These are phyloP conservation scores for Entosphenus tridentatus DNA, from an alignment of 2,113 vertebrate genomes.

Conservation along the genomic window DNA sequence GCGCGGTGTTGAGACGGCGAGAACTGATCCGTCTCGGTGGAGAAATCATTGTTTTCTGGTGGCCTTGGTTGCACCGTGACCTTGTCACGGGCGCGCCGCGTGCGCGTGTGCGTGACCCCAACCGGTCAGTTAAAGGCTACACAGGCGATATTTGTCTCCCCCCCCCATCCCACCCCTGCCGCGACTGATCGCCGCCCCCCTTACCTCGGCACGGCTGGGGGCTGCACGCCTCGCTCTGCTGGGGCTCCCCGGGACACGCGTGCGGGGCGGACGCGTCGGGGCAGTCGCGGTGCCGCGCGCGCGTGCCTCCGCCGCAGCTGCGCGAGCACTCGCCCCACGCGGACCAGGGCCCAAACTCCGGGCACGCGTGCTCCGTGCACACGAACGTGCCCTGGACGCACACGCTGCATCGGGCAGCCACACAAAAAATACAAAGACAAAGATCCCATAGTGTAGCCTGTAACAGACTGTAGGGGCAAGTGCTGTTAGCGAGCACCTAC, in stretches of 20 bases:
- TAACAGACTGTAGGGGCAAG: too few species aligned
- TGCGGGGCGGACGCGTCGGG: conserved; percentile 10
- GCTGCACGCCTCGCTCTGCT: conserved; percentile 10
- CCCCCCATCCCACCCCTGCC: too few species aligned
- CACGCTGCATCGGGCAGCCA: conserved; percentile 19
- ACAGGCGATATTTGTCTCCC: too few species aligned
- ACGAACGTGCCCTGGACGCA: conserved; percentile 37
- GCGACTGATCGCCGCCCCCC: too few species aligned
- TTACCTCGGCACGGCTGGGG: conserved; percentile 10
- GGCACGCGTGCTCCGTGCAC: conserved; percentile 28
- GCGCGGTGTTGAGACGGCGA: too few species aligned
- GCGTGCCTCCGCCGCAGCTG: conserved; percentile 30
- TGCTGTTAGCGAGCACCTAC: too few species aligned
- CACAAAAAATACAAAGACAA: background rate
- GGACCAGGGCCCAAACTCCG: conserved; percentile 33
- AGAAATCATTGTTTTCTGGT: too few species aligned
- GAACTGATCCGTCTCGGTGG: too few species aligned
- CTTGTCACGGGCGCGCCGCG: too few species aligned
- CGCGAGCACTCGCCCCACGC: conserved; percentile 37
- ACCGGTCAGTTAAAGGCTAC: too few species aligned
- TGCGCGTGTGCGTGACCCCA: too few species aligned
- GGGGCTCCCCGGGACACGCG: conserved; percentile 19
- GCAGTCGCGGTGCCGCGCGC: conserved; percentile 26
- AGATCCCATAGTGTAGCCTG: background rate
- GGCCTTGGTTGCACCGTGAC: too few species aligned